Base-by-base conservation (phyloP, 2,888 invertebrate species). In the Nomada ruficornis region DNA sequence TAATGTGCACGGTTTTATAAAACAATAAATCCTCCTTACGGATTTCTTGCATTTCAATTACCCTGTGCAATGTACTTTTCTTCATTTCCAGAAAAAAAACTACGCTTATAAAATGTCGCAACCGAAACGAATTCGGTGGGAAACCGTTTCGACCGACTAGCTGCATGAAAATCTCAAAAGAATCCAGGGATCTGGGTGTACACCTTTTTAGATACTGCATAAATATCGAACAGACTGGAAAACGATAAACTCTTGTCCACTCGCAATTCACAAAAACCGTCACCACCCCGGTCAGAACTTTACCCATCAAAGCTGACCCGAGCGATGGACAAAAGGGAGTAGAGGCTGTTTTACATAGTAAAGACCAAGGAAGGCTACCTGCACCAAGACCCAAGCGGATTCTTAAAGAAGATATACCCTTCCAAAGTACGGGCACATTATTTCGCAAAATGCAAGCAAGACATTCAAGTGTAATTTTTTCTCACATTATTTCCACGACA, bases 321-420 rank as follows among this genome's bases (percentile, higher is more conserved):
- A 63, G 60, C 67, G 82, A 84, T 82, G 89, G 89, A 89, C 88
- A 86, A 88, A 88, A 89, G 88, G 86, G 85, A 88, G 89, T 77
- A 79, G 86, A 86, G 77, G 80, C 86, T 90, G 82, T 85, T 91
- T 91, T 91, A 88, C 91, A 90, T 91, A 84, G 88, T 84, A 89
- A 91, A 90, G 89, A 86, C 83, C 82, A 75, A 78, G 70, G 76
- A 85, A 72, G 75, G 77, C 68, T 57, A 67, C 55, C 63, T 52
- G 29, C 73, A 18, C 50, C 65, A 59, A 55, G 74, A 72, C 36
- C 78, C 84, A 68, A 47, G 60, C 57, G 69, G 77, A 74, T 76
- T 77, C 81, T 88, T 88, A 87, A 87, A 88, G 88, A 70, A 72
- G 84, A 89, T 87, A 42, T 47, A 71, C 78, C 59, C 63, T 71